A percentile compares a stretch with the other conserved stretches of the same genome.
phyloP scores from a whole-genome alignment of 1,140 invertebrate genomes.

The Halictus rubicundus region DNA sequence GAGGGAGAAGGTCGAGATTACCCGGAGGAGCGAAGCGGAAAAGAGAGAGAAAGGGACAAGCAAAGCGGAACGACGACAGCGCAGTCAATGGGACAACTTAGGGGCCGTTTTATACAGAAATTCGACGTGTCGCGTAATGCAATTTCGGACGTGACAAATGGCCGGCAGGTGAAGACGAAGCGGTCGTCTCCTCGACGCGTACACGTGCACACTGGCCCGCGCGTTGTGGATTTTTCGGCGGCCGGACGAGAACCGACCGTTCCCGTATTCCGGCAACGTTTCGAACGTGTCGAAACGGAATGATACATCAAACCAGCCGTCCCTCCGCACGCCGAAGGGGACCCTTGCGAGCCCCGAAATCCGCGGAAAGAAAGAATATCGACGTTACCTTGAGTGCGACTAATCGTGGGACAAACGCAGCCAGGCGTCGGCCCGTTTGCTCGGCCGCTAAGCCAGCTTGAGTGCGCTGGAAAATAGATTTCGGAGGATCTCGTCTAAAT shows the following conservation, averaged over 20 bases:
- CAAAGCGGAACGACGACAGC: constrained; percentile 46
- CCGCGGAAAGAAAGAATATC: neutral
- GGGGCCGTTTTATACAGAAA: constrained; percentile 62
- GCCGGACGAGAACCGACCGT: no score
- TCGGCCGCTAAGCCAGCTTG: no score
- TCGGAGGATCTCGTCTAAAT: no score
- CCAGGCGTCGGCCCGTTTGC: no score
- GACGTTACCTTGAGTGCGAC: neutral
- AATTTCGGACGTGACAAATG: constrained; percentile 64
- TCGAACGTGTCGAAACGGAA: constrained; percentile 8
- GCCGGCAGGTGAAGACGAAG: constrained; percentile 51
- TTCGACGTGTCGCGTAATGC: constrained; percentile 61
- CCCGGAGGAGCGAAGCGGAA: neutral
- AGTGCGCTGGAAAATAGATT: no score
- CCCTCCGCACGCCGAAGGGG: neutral
- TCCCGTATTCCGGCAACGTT: neutral
- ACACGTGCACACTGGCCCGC: constrained; percentile 14
- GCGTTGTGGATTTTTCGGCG: constrained; percentile 24
- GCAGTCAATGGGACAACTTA: constrained; percentile 60
- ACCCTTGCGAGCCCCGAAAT: neutral
- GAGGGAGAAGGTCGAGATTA: neutral
- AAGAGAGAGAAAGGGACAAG: constrained; percentile 7
- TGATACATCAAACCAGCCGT: constrained; percentile 10
- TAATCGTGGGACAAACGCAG: neutral
- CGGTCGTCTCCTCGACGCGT: neutral